A percentile compares a stretch with the other conserved stretches of the same genome.
Conservation (phyloP, 2,797 vertebrate genomes). For the Sandelia bainsii region DNA sequence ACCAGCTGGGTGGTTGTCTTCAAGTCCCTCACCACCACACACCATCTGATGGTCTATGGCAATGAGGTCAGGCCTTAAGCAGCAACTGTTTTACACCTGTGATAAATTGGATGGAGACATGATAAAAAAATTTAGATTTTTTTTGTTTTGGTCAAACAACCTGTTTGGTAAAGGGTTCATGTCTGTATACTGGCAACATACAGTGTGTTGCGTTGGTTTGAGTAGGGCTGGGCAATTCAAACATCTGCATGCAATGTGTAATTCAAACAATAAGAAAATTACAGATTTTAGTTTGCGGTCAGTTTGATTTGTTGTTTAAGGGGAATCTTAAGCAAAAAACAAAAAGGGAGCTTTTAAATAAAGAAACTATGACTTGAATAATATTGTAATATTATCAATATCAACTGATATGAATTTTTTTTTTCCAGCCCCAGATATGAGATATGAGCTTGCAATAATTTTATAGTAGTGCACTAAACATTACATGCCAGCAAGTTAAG, state of each 20-base stretch:
- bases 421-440: background rate
- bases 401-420: too few relatives aligned
- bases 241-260: too few relatives aligned
- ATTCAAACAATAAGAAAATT: too few relatives aligned
- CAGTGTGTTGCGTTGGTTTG: background rate
- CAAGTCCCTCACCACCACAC: constrained; percentile 94
- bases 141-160: background rate
- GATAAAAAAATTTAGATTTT: background rate
- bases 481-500: background rate
- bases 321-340: too few relatives aligned
- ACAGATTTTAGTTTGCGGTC: too few relatives aligned
- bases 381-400: too few relatives aligned
- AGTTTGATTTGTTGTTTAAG: too few relatives aligned
- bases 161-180: background rate
- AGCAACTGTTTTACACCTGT: background rate
- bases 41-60: constrained; percentile 96
- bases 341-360: too few relatives aligned
- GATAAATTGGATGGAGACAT: background rate
- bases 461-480: background rate
- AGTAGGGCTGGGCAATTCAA: too few relatives aligned
- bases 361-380: too few relatives aligned
- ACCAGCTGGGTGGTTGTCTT: constrained; percentile 98
- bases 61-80: constrained; percentile 88
- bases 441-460: background rate
- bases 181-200: background rate